Percentiles rank a stretch among this genome's conserved stretches.
Conservation (phyloP, 2,888 invertebrate species). For the Teleiodes luculella region DNA sequence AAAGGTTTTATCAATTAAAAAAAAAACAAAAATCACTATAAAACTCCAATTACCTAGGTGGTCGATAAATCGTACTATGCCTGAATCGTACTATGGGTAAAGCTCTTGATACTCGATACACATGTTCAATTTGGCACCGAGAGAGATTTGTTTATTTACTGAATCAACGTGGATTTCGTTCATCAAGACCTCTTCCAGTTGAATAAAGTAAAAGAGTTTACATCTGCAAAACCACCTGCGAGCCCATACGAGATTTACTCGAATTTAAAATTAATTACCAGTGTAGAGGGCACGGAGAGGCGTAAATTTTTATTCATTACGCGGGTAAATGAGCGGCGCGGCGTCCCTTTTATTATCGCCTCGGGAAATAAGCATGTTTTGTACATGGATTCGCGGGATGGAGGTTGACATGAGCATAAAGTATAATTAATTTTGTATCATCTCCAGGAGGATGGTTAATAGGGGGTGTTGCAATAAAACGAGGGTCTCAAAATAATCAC, state of each 20-base stretch:
- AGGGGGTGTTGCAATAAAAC: conserved; percentile 26
- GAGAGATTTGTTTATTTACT: not conserved
- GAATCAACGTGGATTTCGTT: conserved; percentile 1
- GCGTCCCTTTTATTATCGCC: conserved; percentile 47
- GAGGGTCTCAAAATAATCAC: not conserved
- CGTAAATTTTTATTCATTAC: conserved; percentile 51
- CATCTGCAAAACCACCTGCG: not conserved
- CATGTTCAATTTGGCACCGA: not conserved
- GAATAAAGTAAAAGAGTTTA: not conserved
- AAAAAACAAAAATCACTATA: too few relatives aligned
- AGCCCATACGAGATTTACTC: not conserved
- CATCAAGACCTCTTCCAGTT: not conserved
- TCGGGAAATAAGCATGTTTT: conserved; percentile 51
- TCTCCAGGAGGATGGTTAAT: conserved; percentile 28
- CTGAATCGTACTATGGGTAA: too few relatives aligned
- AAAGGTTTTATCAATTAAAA: too few relatives aligned
- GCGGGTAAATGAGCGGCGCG: conserved; percentile 44
- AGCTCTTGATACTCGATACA: not conserved
- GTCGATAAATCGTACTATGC: too few relatives aligned
- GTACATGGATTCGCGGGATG: conserved; percentile 43
- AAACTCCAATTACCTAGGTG: too few relatives aligned
- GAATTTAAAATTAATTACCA: conserved; percentile 7
- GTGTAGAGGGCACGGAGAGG: not conserved
- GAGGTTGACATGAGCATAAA: conserved; percentile 41
- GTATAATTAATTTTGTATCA: conserved; percentile 48